A percentile compares a stretch with the other conserved stretches of the same genome.
These are phyloP conservation scores for Holcopasites calliopsidis DNA, from an alignment of 1,140 invertebrate species.

Conservation along the genomic window DNA sequence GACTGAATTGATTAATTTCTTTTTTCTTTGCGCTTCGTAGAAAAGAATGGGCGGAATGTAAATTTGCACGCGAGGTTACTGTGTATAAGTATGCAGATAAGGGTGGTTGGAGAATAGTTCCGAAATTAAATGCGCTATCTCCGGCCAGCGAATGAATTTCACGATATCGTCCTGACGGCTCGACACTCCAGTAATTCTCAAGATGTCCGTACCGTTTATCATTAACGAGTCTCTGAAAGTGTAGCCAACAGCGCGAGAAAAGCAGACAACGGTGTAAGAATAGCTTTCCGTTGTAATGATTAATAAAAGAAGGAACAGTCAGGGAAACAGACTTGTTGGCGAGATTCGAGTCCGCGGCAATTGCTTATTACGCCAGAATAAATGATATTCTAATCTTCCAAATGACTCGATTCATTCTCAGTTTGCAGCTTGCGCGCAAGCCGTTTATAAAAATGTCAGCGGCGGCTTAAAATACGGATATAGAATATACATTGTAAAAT, in stretches of 20 bases:
- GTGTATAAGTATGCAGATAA: neutral
- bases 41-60: neutral
- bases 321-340: slow-evolving; percentile 28
- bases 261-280: neutral
- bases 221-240: slow-evolving; percentile 18
- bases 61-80: neutral
- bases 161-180: neutral
- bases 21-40: neutral
- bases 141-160: neutral
- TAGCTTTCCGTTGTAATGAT: neutral
- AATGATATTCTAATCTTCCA: slow-evolving; percentile 9
- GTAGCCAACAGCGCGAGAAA: neutral
- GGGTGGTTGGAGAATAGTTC: slow-evolving; percentile 2
- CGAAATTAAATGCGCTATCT: slow-evolving; percentile 12
- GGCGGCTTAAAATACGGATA: too few species aligned
- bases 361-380: neutral
- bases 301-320: slow-evolving; percentile 11
- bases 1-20: too few species aligned
- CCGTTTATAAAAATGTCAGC: neutral
- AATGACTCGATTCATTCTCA: slow-evolving; percentile 3
- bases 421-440: neutral
- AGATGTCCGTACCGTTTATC: slow-evolving; percentile 18
- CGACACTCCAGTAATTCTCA: neutral
- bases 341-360: neutral
- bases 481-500: too few species aligned